phyloP scores from a whole-genome alignment of 1,140 invertebrate species.

The Chrysomallon squamiferum region DNA sequence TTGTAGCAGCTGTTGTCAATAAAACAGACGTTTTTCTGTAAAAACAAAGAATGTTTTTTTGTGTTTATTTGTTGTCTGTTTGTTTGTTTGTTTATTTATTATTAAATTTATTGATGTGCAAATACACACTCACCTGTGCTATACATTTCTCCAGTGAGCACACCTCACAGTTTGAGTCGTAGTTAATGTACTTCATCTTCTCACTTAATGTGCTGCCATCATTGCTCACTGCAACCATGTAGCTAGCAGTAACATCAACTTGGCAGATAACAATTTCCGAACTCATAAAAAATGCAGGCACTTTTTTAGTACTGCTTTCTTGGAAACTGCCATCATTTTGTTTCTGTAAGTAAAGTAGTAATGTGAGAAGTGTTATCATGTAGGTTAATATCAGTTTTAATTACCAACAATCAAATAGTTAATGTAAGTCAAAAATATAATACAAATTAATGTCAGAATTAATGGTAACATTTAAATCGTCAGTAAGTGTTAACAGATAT shows the following conservation, averaged over 20 bases:
- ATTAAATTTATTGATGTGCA: too few relatives aligned
- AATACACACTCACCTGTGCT: slow-evolving; percentile 27
- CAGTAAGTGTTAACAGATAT: too few relatives aligned
- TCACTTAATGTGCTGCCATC: slow-evolving; percentile 18
- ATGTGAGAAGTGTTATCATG: too few relatives aligned
- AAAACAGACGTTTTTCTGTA: slow-evolving; percentile 37
- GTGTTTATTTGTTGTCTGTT: too few relatives aligned
- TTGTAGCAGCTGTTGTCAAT: slow-evolving; percentile 39
- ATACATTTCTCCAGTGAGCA: slow-evolving; percentile 26
- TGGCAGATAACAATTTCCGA: slow-evolving; percentile 16
- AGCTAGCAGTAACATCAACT: slow-evolving; percentile 12
- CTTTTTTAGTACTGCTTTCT: slow-evolving; percentile 14
- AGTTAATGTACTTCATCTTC: slow-evolving; percentile 20
- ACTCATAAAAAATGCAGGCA: neutral
- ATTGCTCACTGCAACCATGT: slow-evolving; percentile 28
- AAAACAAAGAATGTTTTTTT: slow-evolving; percentile 8
- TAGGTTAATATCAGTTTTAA: too few relatives aligned
- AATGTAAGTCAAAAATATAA: too few relatives aligned
- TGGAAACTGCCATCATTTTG: neutral
- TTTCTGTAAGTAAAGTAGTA: too few relatives aligned
- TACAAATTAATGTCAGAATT: too few relatives aligned
- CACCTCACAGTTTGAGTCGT: slow-evolving; percentile 31
- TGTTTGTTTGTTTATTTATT: too few relatives aligned
- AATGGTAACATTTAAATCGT: too few relatives aligned
- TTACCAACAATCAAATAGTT: too few relatives aligned